phyloP scores from a whole-genome alignment of 2,113 vertebrate genomes.

The Columba janthina region DNA sequence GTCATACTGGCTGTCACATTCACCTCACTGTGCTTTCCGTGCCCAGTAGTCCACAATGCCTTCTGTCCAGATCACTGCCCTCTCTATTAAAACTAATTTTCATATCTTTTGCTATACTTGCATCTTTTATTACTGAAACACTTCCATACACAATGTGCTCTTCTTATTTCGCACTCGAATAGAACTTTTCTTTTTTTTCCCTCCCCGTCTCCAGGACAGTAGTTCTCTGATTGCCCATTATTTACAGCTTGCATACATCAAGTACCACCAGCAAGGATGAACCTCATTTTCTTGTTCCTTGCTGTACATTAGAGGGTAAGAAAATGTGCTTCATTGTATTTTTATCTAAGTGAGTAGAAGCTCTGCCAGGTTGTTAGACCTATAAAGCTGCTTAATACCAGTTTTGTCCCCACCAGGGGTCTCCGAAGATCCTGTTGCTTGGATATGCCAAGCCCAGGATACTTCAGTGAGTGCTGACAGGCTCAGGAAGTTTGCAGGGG shows the following conservation, averaged over 20 bases:
- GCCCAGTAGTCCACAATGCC: neutral
- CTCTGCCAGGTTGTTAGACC: slow-evolving; percentile 67
- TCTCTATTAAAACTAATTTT: neutral
- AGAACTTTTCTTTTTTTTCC: neutral
- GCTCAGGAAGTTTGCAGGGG: neutral
- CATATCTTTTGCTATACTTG: neutral
- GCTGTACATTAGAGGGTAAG: slow-evolving; percentile 29
- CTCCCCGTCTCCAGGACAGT: neutral
- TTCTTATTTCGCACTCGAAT: neutral
- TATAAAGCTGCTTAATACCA: slow-evolving; percentile 66
- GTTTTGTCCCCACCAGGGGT: slow-evolving; percentile 46
- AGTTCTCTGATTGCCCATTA: neutral
- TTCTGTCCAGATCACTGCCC: neutral
- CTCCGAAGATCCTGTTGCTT: slow-evolving; percentile 60
- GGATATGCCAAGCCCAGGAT: slow-evolving; percentile 28
- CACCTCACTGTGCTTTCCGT: neutral
- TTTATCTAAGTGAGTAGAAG: slow-evolving; percentile 34
- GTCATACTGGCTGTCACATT: too few relatives aligned
- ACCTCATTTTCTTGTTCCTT: neutral
- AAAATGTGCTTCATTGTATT: slow-evolving; percentile 59
- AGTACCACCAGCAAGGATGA: neutral
- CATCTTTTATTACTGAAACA: neutral
- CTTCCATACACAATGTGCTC: neutral
- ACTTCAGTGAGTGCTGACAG: neutral
- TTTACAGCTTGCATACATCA: slow-evolving; percentile 3